Evolutionary conservation across 2,888 invertebrate species (phyloP), one percentile per base, ranked within the genome.

Genomic region (Andrena haemorrhoa): DNA sequence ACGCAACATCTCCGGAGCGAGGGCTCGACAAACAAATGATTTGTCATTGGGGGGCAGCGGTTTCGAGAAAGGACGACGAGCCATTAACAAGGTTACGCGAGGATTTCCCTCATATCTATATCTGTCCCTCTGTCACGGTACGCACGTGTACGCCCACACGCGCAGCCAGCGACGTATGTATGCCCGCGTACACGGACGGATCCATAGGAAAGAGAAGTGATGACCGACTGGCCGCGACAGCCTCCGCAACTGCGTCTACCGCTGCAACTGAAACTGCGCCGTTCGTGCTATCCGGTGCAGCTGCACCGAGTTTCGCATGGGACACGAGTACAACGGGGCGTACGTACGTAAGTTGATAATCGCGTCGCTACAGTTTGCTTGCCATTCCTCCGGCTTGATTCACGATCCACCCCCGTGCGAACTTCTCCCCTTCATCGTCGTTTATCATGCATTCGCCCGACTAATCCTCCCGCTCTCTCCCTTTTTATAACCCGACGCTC

Each of bases 221-320:
- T n/a, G 86, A 71, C 76, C 61, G 71, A 60, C 76, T 84, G 84
- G 64, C 33, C 51, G 53, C 60, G 80, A 84, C 84, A 80, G 84
- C 35, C 58, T 71, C 47, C 75, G 68, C 72, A 33, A 49, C 31
- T 66, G 64, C 75, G 31, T 23, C 74, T 75, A 53, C 47, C 60
- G 51, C 85, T 66, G 68, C 60, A 56, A 29, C 68, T 73, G 69
- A 61, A 75, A 74, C 72, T 75, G 75, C 73, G 51, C 41, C 66
- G 70, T 49, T 49, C 70, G 16, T 51, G 16, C 72, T 53, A n/a
- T 63, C 49, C 80, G 64, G 70, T 72, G 20, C 72, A 72, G 29
- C 23, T 51, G 63, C 78, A 58, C 68, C 41, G 23, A 33, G 29
- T n/a, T 56, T 41, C 69, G 33, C n/a, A 12, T n/a, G 53, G 35